These are phyloP conservation scores for Benthochromis sp. DNA, from an alignment of 2,113 vertebrate species.

Conservation along the genomic window DNA sequence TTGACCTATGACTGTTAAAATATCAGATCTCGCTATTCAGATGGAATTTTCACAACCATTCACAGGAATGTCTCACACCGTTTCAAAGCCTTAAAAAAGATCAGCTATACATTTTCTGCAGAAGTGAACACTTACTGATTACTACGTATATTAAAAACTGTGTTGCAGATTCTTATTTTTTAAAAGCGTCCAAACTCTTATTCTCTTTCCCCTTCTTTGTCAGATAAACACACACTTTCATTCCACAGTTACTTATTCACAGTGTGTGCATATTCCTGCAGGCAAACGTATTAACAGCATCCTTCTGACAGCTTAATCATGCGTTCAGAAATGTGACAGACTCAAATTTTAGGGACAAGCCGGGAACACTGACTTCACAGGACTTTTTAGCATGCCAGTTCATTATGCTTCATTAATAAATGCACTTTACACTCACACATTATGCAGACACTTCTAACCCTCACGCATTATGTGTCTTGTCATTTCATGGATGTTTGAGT, in stretches of 20 bases:
- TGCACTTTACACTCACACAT: background rate
- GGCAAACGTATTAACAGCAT: constrained; percentile 12
- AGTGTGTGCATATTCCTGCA: background rate
- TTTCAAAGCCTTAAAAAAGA: background rate
- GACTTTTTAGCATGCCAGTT: constrained; percentile 14
- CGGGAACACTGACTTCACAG: constrained; percentile 10
- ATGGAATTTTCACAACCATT: background rate
- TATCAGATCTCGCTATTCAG: background rate
- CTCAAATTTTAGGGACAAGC: constrained; percentile 40
- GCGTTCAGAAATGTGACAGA: constrained; percentile 31
- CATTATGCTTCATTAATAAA: constrained; percentile 17
- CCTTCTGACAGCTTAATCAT: constrained; percentile 38
- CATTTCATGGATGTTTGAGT: background rate
- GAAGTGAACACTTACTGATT: background rate
- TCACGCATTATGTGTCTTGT: background rate
- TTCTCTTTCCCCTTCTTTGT: background rate
- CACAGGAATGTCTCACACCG: background rate
- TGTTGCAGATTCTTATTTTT: background rate
- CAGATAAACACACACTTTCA: background rate
- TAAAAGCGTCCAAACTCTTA: background rate
- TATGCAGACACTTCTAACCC: background rate
- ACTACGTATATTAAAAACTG: background rate
- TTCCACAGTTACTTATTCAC: background rate
- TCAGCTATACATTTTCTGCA: background rate
- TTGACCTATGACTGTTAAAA: background rate